Base-by-base conservation (phyloP, 1,140 invertebrate genomes). In the Holotrichia oblita region DNA sequence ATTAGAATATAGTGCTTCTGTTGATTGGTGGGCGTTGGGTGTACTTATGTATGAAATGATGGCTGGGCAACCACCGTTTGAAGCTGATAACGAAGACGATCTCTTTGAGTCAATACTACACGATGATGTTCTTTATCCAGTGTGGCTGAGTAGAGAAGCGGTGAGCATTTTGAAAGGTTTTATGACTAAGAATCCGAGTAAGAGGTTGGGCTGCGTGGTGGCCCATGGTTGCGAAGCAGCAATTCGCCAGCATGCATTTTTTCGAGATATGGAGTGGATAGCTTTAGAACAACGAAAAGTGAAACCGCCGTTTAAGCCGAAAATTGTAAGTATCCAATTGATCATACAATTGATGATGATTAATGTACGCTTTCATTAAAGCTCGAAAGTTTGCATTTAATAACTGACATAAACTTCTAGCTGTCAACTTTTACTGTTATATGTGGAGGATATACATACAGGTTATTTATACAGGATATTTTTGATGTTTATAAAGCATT, bases 21-120 rank as follows among this genome's bases (percentile, higher is more conserved):
- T 99, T 48, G 99, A 99, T 89, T 99, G 97, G 97, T 99, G 97
- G 97, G 98, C 98, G 76, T 89, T 99, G 40, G 98, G 98, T 34
- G 98, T 99, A 34, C 91, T 99, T 3, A 98, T 99, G 97, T 99
- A 99, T 88, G 98, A 99, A 91, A 99, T 99, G 98, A 96, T 99
- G 95, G 97, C 97, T 20, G 97, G 97, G 0, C 98, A 99, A 87
- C 98, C 98, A 75, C 98, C 98, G 0, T 99, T 99, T 89, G 98
- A 99, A 89, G 98, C 98, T 6, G 98, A 99, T 86, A 99, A 99
- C 88, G 98, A 99, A 89, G 98, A 99, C 87, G 98, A 99, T 88
- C 90, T 99, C 3, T 99, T 99, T 89, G 98, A 99, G 87, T 97
- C 96, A 55, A 99, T 99, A 85, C 91, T 99, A 78, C 96, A 98